These are phyloP conservation scores for Drosophila nr. medialis DNA, from an alignment of 2,888 invertebrate genomes.

Conservation along the genomic window DNA sequence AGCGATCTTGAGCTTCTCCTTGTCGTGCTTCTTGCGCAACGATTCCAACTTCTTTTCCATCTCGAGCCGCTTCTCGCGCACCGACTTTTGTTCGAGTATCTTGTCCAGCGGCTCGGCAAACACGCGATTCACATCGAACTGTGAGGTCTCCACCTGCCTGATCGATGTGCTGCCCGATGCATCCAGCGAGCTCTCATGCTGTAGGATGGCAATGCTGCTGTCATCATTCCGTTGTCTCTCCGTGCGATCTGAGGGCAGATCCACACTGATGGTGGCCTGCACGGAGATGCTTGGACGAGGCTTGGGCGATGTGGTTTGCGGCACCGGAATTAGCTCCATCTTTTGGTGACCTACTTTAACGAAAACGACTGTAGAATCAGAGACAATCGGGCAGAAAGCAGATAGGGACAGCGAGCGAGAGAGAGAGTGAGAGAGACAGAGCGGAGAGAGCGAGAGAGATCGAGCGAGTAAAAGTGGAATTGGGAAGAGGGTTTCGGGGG, in stretches of 20 bases:
- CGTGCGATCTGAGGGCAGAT: conserved; percentile 72
- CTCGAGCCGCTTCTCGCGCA: conserved; percentile 92
- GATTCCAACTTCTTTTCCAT: conserved; percentile 94
- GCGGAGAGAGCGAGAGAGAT: conserved; percentile 10
- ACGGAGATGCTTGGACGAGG: conserved; percentile 84
- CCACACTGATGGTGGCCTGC: conserved; percentile 76
- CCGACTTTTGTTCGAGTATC: conserved; percentile 92
- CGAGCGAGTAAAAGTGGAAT: conserved; percentile 10
- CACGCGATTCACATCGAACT: conserved; percentile 85
- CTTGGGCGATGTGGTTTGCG: conserved; percentile 85
- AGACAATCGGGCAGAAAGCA: conserved; percentile 59
- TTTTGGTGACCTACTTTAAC: conserved; percentile 85
- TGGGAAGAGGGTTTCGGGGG: conserved; percentile 2
- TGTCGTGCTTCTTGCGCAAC: conserved; percentile 92
- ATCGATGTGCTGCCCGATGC: conserved; percentile 82
- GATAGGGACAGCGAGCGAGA: conserved; percentile 2
- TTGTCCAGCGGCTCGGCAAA: conserved; percentile 92
- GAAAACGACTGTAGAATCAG: conserved; percentile 83
- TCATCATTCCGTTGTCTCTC: conserved; percentile 67
- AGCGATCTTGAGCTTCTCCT: conserved; percentile 88
- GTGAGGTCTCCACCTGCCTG: conserved; percentile 80
- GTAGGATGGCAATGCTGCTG: conserved; percentile 64
- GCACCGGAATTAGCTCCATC: conserved; percentile 83
- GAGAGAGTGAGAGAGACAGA: conserved; percentile 18
- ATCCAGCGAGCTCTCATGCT: conserved; percentile 84